These are phyloP conservation scores for Scaeva pyrastri DNA, from an alignment of 2,888 invertebrate genomes.

Conservation along the genomic window DNA sequence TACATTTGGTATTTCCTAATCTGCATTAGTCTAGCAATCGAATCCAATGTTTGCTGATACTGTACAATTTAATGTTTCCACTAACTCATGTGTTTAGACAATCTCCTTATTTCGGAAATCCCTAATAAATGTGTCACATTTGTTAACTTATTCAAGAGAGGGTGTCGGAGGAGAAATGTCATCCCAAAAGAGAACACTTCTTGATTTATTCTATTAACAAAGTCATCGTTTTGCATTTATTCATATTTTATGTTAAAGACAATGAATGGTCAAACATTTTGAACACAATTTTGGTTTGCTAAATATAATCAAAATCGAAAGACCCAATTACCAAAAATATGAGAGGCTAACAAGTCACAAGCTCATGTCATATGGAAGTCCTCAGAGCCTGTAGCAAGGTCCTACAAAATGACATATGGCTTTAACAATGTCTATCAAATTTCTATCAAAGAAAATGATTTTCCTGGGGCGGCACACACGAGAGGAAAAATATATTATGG, in stretches of 20 bases:
- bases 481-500: background rate
- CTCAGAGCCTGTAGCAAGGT: too few relatives aligned
- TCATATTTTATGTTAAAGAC: background rate
- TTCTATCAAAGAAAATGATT: background rate
- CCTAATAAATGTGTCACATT: background rate
- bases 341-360: background rate
- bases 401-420: background rate
- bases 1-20: background rate
- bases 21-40: background rate
- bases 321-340: background rate
- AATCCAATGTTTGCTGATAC: background rate
- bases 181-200: background rate
- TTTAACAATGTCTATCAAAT: background rate
- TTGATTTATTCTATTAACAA: constrained; percentile 5
- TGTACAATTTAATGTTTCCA: background rate
- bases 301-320: background rate
- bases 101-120: background rate
- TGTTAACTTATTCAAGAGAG: background rate
- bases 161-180: background rate
- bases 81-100: background rate
- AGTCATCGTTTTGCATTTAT: background rate
- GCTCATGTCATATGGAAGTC: background rate
- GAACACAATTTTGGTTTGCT: background rate
- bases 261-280: background rate
- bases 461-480: background rate